Base-by-base conservation (phyloP, 1,140 invertebrate species). In the Papilio polytes region DNA sequence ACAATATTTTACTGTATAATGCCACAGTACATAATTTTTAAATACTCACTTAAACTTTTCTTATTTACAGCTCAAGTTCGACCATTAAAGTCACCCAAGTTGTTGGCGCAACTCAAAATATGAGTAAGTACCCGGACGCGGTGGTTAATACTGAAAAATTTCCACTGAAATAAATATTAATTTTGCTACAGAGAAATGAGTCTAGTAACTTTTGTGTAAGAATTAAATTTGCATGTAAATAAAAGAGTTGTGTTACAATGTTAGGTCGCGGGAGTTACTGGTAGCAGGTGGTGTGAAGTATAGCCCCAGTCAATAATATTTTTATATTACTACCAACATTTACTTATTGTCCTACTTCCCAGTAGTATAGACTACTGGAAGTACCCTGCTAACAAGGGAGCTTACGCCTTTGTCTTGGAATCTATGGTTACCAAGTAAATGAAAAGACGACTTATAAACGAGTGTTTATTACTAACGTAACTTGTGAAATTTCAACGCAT, bases 61-160 rank as follows among this genome's bases (percentile, higher is more conserved):
- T 86, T 88, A 86, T 88, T 90, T 84, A 85, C 87, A 91, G 87
- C 53, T 70, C 84, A 85, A 88, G 82, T 89, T 86, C 78, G 48
- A 36, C 80, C 73, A 82, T 80, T 83, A 85, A 85, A 83, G 84
- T 86, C 86, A 74, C 74, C 78, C 80, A 83, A 84, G 81, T 84
- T 85, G 83, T 84, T 84, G 80, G 74, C 41, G 80, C 81, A 53
- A 81, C 80, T 78, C 78, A 70, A 80, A 80, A 85, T 80, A 77
- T 81, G 74, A 84, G 86, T 88, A 82, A 89, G 86, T 78, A 78
- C 36, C 76, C 26, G 22, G 53, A 78, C 51, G 15, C 36, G n/a
- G 51, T 78, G 51, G 76, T 59, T 78, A 59, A 78, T 59, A 41
- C 76, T 78, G 48, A 56, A 78, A 78, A 59, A 78, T 76, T 51